Base-by-base conservation (phyloP, 2,113 vertebrate genomes). In the Cervus canadensis region DNA sequence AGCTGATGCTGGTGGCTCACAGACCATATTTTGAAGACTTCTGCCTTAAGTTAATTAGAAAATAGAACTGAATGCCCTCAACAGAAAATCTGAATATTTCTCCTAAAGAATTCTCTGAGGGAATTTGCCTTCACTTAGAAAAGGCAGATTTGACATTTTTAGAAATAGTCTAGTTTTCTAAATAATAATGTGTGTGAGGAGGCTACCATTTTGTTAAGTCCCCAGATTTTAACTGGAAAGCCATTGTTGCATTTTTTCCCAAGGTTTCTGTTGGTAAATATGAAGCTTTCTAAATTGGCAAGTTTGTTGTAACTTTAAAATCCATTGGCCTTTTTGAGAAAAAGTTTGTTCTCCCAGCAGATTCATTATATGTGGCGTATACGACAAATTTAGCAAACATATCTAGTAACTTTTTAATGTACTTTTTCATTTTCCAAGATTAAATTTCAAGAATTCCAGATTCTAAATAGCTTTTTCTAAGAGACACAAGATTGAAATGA, bases 281-380 rank as follows among this genome's bases (percentile, higher is more conserved):
- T 82, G n/a, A 95, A 86, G 4, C 81, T 95, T 93, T 96, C 79
- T 87, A 36, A 36, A 33, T 81, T 87, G 6, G 52, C 79, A 60
- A 89, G 23, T 56, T 33, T 33, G 26, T 19, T 64, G 2, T 93
- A 28, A 95, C 93, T 95, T 95, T 89, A 48, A 97, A 83, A 54
- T 59, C 43, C 48, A 92, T 14, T 62, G 62, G 28, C n/a, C 7
- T 60, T 91, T 96, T 84, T 74, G 43, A 87, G 19, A 89, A n/a
- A 91, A 97, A 91, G 23, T 89, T 91, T 60, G 25, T 97, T 94
- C 97, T 91, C 40, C 48, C 10, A 52, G 89, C 54, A 83, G 26
- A 93, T 71, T 86, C 60, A 25, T 79, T 92, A 19, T 67, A 62
- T 4, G n/a, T 17, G 21, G 17, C 48, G 74, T 92, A n/a, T 91